Conservation (phyloP, 1,140 invertebrate species). For the Cydia pomonella region DNA sequence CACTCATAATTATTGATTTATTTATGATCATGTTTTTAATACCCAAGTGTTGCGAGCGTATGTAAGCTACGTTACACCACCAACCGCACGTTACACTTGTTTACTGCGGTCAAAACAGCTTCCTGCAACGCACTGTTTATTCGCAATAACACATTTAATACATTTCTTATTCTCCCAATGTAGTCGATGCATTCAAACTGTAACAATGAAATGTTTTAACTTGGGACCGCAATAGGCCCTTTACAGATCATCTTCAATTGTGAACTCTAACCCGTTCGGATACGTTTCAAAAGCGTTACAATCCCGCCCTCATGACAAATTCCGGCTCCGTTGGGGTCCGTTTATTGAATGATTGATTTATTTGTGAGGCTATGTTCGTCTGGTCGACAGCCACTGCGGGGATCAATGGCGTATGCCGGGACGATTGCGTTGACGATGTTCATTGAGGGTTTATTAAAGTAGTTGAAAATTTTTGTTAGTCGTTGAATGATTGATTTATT, state of each 20-base stretch:
- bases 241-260: background rate
- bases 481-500: background rate
- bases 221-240: background rate
- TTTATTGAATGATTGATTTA: slow-evolving; percentile 77
- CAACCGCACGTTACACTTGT: no score
- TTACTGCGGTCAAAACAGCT: no score
- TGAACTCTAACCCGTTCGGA: background rate
- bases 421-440: background rate
- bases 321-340: slow-evolving; percentile 47
- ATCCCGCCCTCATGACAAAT: slow-evolving; percentile 61
- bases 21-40: no score
- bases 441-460: background rate
- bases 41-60: no score
- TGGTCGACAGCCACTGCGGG: slow-evolving; percentile 10
- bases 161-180: background rate
- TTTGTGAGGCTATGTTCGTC: slow-evolving; percentile 44
- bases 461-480: background rate
- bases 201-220: slow-evolving; percentile 13
- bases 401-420: background rate
- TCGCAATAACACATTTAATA: background rate
- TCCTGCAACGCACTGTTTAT: no score
- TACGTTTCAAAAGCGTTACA: background rate
- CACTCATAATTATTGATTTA: no score
- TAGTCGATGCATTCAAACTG: background rate
- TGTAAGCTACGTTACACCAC: no score